Base-by-base conservation (phyloP, 2,797 vertebrate species). In the Molothrus aeneus region DNA sequence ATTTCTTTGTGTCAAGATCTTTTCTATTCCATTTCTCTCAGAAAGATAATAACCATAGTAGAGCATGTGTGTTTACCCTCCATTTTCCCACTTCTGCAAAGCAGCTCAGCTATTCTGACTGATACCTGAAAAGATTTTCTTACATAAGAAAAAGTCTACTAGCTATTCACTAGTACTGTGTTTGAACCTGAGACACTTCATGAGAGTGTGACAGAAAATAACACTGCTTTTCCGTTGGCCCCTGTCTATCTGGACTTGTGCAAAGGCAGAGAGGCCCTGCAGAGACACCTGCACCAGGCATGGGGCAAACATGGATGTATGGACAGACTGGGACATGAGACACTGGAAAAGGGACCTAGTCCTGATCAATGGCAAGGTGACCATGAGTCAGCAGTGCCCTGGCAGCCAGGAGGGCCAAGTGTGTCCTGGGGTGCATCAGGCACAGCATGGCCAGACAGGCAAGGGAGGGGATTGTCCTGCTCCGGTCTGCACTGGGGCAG, bases 381-480 rank as follows among this genome's bases (percentile, higher is more conserved):
- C 0, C 4, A 6, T 24, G 10, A 60, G 28, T 0, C n/a, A 53
- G 19, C 63, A 60, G 47, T 29, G n/a, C 28, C 45, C 54, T 60
- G 72, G 24, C 12, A 75, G 22, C 24, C 72, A 45, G 24, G 13
- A 60, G 24, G 3, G 19, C 19, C 63, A 51, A 0, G 0, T 0
- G 0, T n/a, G n/a, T 38, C 54, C 24, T 68, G 61, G 11, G 4
- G 11, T 1, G 2, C 10, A 59, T 32, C 71, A 53, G 32, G n/a
- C 8, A 51, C 54, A 85, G 28, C 28, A 51, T 28, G 0, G 0
- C 13, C 32, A n/a, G 43, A 8, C 0, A 0, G 38, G n/a, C 10
- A 38, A 45, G 28, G 19, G 47, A 61, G 28, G 6, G 29, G n/a
- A 75, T 13, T 85, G 32, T 75, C 15, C 45, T 0, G 1, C 61